phyloP scores from a whole-genome alignment of 2,113 vertebrate genomes.

The Tichodroma muraria region DNA sequence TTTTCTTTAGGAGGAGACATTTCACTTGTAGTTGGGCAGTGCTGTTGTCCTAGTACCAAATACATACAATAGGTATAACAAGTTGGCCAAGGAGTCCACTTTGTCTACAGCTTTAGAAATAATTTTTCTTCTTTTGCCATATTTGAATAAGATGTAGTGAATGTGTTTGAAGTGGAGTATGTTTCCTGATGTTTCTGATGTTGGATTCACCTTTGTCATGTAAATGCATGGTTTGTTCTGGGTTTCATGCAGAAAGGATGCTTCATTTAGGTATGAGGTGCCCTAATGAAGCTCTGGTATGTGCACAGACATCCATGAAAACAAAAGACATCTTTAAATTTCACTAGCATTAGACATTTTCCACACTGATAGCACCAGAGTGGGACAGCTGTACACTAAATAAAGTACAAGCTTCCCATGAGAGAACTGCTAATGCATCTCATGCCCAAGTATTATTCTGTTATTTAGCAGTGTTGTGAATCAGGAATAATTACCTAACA shows the following conservation, averaged over 20 bases:
- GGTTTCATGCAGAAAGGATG: not conserved
- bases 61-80: not conserved
- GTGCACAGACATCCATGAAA: not conserved
- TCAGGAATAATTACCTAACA: not conserved
- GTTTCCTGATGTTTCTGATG: not conserved
- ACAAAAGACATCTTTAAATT: not conserved
- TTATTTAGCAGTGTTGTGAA: not conserved
- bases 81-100: not conserved
- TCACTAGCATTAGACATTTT: not conserved
- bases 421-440: not conserved
- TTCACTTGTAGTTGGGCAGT: not conserved
- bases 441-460: not conserved
- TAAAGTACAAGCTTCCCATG: not conserved
- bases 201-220: conserved; percentile 18
- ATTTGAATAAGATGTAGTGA: not conserved
- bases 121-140: not conserved
- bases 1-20: not conserved
- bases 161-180: not conserved
- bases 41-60: not conserved
- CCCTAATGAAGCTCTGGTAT: not conserved
- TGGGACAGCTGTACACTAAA: not conserved
- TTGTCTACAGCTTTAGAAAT: not conserved
- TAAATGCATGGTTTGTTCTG: conserved; percentile 35
- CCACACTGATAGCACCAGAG: not conserved
- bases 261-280: not conserved